Conservation (phyloP, 2,113 vertebrate genomes). For the Dunckerocampus dactyliophorus region DNA sequence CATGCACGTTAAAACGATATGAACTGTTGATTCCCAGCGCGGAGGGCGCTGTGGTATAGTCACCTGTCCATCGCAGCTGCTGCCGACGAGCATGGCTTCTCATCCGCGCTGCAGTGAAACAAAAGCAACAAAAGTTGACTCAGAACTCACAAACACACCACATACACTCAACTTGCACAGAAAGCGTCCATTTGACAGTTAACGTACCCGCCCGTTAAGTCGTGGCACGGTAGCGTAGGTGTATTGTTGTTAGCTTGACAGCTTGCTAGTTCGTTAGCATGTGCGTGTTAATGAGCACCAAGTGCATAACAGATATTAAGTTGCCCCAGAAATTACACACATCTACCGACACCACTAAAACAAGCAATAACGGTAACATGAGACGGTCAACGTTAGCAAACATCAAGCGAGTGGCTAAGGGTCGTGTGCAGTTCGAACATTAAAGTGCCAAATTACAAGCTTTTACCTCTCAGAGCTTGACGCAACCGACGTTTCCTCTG, state of each 20-base stretch:
- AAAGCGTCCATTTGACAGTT: not conserved
- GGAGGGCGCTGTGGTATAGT: not conserved
- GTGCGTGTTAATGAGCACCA: accelerated
- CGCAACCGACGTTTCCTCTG: conserved; percentile 64
- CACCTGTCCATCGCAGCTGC: conserved; percentile 56
- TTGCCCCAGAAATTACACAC: accelerated
- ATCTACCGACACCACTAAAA: too few relatives aligned
- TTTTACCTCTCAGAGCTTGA: conserved; percentile 63
- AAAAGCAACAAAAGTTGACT: not conserved
- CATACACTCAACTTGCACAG: not conserved
- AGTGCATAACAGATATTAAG: accelerated
- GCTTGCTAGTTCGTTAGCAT: not conserved
- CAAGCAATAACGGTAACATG: accelerated
- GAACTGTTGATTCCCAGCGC: not conserved
- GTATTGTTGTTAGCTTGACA: conserved; percentile 26
- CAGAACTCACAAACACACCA: not conserved
- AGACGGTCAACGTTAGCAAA: not conserved
- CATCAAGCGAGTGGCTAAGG: conserved; percentile 15
- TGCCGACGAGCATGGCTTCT: conserved; percentile 71
- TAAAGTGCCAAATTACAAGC: not conserved
- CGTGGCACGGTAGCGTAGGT: not conserved
- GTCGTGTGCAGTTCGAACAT: not conserved
- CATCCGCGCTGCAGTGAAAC: conserved; percentile 56
- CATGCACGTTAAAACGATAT: not conserved
- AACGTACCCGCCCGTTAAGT: not conserved